Evolutionary conservation across 2,888 invertebrate genomes (phyloP).

Genomic region (Microplitis manilae): DNA sequence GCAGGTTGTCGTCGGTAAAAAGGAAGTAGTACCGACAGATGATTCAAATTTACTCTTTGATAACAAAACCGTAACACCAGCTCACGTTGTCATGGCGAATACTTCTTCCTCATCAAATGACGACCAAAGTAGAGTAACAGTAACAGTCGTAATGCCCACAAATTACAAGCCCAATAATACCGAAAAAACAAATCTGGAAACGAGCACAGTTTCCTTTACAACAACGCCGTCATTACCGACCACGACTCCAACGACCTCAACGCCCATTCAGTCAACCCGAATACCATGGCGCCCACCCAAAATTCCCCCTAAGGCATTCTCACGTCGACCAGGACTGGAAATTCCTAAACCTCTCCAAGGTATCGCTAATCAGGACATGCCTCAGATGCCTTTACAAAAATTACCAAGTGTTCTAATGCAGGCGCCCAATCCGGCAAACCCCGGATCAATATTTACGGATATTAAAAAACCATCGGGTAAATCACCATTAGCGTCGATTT

Average conservation of each 20-base stretch:
- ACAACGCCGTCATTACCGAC: slow-evolving; percentile 3
- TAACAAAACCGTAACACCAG: slow-evolving; percentile 41
- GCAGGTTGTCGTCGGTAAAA: slow-evolving; percentile 61
- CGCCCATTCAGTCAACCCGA: slow-evolving; percentile 56
- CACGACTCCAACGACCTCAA: background rate
- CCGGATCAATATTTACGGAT: no score
- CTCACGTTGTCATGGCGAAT: slow-evolving; percentile 62
- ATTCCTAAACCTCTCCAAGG: background rate
- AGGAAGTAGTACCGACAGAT: slow-evolving; percentile 44
- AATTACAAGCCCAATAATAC: slow-evolving; percentile 53
- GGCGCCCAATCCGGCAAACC: background rate
- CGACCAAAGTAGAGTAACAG: slow-evolving; percentile 47
- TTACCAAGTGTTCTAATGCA: background rate
- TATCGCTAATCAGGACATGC: background rate
- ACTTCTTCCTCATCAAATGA: slow-evolving; percentile 51
- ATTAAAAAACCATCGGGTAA: background rate
- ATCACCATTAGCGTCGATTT: slow-evolving; percentile 31
- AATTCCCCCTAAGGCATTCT: background rate
- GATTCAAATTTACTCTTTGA: background rate
- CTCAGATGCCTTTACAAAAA: background rate
- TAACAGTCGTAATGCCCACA: slow-evolving; percentile 61
- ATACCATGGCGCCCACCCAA: background rate
- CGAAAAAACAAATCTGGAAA: slow-evolving; percentile 6
- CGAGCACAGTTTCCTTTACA: background rate
- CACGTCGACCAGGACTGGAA: background rate